Conservation (phyloP, 2,888 invertebrate genomes). For the Heliconius cydno region DNA sequence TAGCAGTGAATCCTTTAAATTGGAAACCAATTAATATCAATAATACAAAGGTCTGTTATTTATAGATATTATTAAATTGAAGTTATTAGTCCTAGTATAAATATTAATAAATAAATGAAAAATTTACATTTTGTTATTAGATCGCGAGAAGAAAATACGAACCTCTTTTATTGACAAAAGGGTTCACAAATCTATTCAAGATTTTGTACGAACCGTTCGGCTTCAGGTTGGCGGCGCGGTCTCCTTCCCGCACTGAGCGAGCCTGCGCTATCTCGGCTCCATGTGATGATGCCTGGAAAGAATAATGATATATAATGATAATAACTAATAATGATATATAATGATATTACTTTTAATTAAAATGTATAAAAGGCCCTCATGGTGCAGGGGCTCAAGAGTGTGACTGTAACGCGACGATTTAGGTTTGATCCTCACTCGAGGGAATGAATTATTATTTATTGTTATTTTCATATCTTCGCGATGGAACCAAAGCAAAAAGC, state of each 20-base stretch:
- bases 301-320: too few relatives aligned
- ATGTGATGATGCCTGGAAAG: slow-evolving; percentile 46
- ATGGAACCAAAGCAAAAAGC: not conserved
- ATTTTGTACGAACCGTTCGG: slow-evolving; percentile 56
- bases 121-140: not conserved
- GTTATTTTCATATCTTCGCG: not conserved
- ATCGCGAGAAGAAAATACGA: slow-evolving; percentile 36
- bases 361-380: not conserved
- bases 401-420: too few relatives aligned
- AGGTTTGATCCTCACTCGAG: too few relatives aligned
- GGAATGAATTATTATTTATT: too few relatives aligned
- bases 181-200: slow-evolving; percentile 52
- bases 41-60: slow-evolving; percentile 3
- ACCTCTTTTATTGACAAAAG: slow-evolving; percentile 51
- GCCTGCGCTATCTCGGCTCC: slow-evolving; percentile 38
- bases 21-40: not conserved
- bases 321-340: too few relatives aligned
- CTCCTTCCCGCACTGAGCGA: slow-evolving; percentile 40
- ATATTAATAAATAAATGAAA: not conserved
- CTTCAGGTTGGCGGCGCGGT: slow-evolving; percentile 46
- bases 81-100: too few relatives aligned
- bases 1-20: not conserved
- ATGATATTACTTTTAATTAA: not conserved
- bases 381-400: not conserved
- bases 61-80: too few relatives aligned